A percentile compares a stretch with the other conserved stretches of the same genome.
Evolutionary conservation across 1,140 invertebrate species (phyloP).

Genomic region (Orussus abietinus): DNA sequence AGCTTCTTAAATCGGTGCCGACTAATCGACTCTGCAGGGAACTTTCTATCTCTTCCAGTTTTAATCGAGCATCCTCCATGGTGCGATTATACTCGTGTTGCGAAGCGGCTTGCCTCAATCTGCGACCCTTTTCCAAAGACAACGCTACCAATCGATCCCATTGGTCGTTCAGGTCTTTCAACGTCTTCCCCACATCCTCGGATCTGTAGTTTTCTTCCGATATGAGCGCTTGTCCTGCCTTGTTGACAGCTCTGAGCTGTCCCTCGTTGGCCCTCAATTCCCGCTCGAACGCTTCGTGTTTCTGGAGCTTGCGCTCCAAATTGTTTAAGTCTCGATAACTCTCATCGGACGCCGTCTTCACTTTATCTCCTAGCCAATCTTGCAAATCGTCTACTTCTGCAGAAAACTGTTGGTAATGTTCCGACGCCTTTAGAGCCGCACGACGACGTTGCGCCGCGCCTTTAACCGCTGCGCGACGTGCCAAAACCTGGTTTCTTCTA

Average conservation of each 20-base stretch:
- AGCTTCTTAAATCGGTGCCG: conserved; percentile 80
- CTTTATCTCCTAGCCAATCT: conserved; percentile 90
- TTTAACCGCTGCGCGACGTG: conserved; percentile 70
- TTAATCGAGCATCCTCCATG: conserved; percentile 76
- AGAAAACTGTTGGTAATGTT: conserved; percentile 80
- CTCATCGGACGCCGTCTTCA: conserved; percentile 86
- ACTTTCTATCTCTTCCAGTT: conserved; percentile 73
- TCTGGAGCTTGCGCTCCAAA: conserved; percentile 89
- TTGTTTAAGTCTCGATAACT: conserved; percentile 90
- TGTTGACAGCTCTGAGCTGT: conserved; percentile 79
- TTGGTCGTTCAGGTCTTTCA: conserved; percentile 67
- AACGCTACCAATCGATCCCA: conserved; percentile 69
- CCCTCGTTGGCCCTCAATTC: conserved; percentile 91
- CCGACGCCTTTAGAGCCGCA: conserved; percentile 70
- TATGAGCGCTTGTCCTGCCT: conserved; percentile 68
- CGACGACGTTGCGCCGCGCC: conserved; percentile 69
- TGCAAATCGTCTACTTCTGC: conserved; percentile 84
- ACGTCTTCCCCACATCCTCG: conserved; percentile 62
- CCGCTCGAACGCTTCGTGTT: conserved; percentile 96
- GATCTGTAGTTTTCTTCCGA: conserved; percentile 68
- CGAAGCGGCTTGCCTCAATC: conserved; percentile 70
- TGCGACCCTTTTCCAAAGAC: conserved; percentile 80
- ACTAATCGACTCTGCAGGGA: conserved; percentile 76
- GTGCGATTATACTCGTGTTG: conserved; percentile 75
- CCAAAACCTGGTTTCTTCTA: conserved; percentile 71